Conservation (phyloP, 2,888 invertebrate genomes). For the Beris chalybata region DNA sequence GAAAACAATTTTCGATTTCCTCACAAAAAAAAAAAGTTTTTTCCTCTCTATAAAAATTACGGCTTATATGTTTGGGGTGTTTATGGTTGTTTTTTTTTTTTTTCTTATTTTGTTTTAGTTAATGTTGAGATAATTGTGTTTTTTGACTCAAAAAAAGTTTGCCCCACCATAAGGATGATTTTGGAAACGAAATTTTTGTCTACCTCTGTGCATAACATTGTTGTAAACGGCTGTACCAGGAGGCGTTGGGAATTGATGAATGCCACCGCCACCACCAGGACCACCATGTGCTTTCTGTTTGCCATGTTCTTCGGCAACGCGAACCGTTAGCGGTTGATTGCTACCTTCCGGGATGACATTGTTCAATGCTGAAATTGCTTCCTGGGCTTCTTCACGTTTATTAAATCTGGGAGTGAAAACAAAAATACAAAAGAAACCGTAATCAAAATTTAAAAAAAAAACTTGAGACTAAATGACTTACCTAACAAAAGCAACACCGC, state of each 20-base stretch:
- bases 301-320: slow-evolving; percentile 58
- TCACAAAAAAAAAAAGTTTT: too few relatives aligned
- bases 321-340: slow-evolving; percentile 78
- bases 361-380: slow-evolving; percentile 83
- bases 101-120: slow-evolving; percentile 1
- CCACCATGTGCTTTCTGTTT: slow-evolving; percentile 52
- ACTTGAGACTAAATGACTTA: slow-evolving; percentile 51
- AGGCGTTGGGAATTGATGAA: slow-evolving; percentile 33
- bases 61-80: neutral
- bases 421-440: slow-evolving; percentile 29
- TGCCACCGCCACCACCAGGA: slow-evolving; percentile 40
- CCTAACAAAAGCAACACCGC: slow-evolving; percentile 93
- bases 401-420: slow-evolving; percentile 66
- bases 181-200: slow-evolving; percentile 57
- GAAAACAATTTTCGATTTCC: neutral
- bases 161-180: slow-evolving; percentile 55
- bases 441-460: slow-evolving; percentile 2
- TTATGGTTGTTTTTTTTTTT: neutral
- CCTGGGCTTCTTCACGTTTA: slow-evolving; percentile 85
- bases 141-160: slow-evolving; percentile 41
- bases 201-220: slow-evolving; percentile 58
- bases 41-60: neutral
- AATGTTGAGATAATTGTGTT: neutral
- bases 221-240: slow-evolving; percentile 49
- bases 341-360: slow-evolving; percentile 83